Base-by-base conservation (phyloP, 2,797 vertebrate genomes). In the Platyrinchus mystaceus region DNA sequence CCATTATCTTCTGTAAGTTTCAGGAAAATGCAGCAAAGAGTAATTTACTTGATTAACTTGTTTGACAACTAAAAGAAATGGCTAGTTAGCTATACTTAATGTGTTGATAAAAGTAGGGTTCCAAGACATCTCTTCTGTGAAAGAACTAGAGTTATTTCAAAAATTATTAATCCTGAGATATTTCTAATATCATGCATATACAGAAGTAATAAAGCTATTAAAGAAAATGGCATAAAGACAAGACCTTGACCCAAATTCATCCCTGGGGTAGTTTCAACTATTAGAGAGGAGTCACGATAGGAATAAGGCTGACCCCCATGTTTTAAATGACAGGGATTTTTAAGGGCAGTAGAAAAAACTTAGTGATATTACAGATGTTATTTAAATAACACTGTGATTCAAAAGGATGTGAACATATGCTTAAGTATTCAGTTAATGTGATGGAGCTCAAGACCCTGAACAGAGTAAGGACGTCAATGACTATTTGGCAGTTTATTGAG, bases 41-140 rank as follows among this genome's bases (percentile, higher is more conserved):
- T 74, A 69, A 90, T 97, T 87, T 94, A 84, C 49, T 92, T 91
- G 70, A 90, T 94, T 94, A 90, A 97, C 85, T 93, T 92, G 43
- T 94, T 66, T 73, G 89, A 82, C 30, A 84, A 74, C 39, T 80
- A 64, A 56, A 69, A 85, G 75, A 66, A 94, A 94, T 74, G 75
- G 77, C 46, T 95, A 66, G 74, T 90, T 96, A 95, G 12, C 44
- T 76, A 30, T 43, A 73, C 21, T 56, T 94, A 91, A 85, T 89
- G 32, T 59, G n/a, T 81, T 76, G 76, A 64, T 81, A 84, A 92
- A 94, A 36, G 50, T 86, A 84, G 34, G 14, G 36, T 89, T 95
- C 69, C 66, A 90, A 75, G 68, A 79, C 24, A 80, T 81, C 68
- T 94, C 63, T 87, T 71, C 59, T 74, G 49, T 87, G 64, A 89